Evolutionary conservation across 64 coral and sea anemone genomes (phyloP).

Genomic region (Anthopleura sola): DNA sequence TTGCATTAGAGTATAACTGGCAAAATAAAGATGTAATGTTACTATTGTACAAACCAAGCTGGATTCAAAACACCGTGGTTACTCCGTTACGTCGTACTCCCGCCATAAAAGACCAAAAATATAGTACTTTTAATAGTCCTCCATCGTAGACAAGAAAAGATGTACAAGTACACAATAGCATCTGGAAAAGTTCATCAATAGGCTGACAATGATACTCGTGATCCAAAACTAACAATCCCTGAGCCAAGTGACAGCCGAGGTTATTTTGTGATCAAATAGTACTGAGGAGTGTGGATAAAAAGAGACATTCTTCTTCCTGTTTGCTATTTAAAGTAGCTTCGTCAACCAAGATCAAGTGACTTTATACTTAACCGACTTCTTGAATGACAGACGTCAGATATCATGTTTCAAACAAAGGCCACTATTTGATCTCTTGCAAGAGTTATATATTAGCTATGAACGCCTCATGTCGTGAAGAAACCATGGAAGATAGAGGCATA

Average conservation of each 20-base stretch:
- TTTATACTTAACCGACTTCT: background rate
- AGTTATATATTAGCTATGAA: background rate
- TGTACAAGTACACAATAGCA: too few relatives aligned
- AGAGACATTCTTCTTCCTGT: background rate
- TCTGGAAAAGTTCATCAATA: too few relatives aligned
- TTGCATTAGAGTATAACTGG: too few relatives aligned
- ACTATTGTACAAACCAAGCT: too few relatives aligned
- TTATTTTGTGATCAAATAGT: background rate
- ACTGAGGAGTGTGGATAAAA: background rate
- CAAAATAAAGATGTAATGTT: too few relatives aligned
- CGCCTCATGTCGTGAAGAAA: background rate
- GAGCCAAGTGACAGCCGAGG: background rate
- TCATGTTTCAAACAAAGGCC: constrained; percentile 1
- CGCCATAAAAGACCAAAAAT: too few relatives aligned
- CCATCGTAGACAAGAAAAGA: too few relatives aligned
- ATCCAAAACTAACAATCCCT: background rate
- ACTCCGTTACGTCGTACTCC: too few relatives aligned
- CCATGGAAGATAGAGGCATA: background rate
- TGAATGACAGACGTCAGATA: background rate
- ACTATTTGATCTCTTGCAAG: background rate
- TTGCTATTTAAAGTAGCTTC: background rate
- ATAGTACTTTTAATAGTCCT: too few relatives aligned
- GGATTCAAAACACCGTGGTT: too few relatives aligned
- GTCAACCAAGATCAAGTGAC: background rate
- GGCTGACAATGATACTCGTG: too few relatives aligned